A percentile compares a stretch with the other conserved stretches of the same genome.
These are phyloP conservation scores for Mobula birostris DNA, from an alignment of 2,113 vertebrate species.

Conservation along the genomic window DNA sequence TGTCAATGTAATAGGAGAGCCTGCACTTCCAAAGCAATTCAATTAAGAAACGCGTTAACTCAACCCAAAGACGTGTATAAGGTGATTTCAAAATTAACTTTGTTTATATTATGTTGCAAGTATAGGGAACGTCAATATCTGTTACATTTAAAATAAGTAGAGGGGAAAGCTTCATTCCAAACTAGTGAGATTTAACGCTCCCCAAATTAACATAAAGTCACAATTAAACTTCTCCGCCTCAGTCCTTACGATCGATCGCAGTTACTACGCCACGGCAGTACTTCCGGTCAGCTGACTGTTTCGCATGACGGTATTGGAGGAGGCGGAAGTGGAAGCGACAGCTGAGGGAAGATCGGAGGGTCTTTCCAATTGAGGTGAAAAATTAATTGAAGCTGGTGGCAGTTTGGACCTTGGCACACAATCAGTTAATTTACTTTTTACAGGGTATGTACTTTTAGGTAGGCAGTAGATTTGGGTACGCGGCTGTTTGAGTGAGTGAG, in stretches of 20 bases:
- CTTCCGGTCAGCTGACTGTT: background rate
- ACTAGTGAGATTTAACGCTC: background rate
- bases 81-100: background rate
- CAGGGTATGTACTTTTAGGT: background rate
- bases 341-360: background rate
- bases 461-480: background rate
- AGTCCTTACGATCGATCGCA: background rate
- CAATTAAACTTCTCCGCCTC: background rate
- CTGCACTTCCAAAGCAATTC: background rate
- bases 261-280: background rate
- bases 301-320: background rate
- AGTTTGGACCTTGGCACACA: background rate
- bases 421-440: background rate
- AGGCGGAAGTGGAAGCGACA: conserved; percentile 21
- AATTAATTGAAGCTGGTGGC: background rate
- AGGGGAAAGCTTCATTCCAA: background rate
- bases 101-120: background rate
- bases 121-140: background rate
- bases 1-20: too few species aligned
- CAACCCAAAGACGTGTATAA: background rate
- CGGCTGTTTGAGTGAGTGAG: background rate
- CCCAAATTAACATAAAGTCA: background rate
- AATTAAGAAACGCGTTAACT: background rate
- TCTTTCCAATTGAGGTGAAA: background rate
- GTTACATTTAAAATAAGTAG: background rate